phyloP scores from a whole-genome alignment of 2,888 invertebrate species.

The Abrostola tripartita region DNA sequence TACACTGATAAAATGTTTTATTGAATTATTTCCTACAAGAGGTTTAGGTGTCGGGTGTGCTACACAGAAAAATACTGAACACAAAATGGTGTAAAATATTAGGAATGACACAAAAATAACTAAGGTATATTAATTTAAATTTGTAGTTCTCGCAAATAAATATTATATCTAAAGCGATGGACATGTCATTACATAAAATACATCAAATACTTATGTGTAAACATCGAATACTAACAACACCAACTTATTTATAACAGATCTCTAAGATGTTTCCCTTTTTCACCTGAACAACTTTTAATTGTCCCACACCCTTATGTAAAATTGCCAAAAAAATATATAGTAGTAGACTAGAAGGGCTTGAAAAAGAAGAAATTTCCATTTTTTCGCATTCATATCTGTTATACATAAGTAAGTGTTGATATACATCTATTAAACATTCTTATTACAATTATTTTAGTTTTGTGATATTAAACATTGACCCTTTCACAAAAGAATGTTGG shows the following conservation, averaged over 20 bases:
- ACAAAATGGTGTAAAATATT: conserved; percentile 28
- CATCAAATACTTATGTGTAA: conserved; percentile 2
- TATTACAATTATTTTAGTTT: conserved; percentile 7
- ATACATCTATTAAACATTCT: conserved; percentile 6
- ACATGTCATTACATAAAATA: conserved; percentile 7
- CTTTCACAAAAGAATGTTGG: no score
- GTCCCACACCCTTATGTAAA: conserved; percentile 16
- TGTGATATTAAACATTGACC: background rate
- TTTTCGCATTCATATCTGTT: conserved; percentile 1
- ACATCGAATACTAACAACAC: conserved; percentile 4
- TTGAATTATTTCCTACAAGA: conserved; percentile 5
- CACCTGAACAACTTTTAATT: background rate
- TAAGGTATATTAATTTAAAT: background rate
- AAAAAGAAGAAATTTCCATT: conserved; percentile 14
- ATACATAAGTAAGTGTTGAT: conserved; percentile 1
- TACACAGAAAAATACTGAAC: conserved; percentile 17
- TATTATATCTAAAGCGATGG: background rate
- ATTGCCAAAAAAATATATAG: conserved; percentile 14
- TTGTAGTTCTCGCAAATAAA: background rate
- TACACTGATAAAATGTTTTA: conserved; percentile 25
- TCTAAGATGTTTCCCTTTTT: background rate
- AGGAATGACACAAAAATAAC: conserved; percentile 7
- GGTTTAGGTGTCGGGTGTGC: background rate
- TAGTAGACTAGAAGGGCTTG: conserved; percentile 28
- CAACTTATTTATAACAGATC: conserved; percentile 14